A percentile compares a stretch with the other conserved stretches of the same genome.
phyloP scores from a whole-genome alignment of 2,113 vertebrate genomes.

The Chionodraco myersi region DNA sequence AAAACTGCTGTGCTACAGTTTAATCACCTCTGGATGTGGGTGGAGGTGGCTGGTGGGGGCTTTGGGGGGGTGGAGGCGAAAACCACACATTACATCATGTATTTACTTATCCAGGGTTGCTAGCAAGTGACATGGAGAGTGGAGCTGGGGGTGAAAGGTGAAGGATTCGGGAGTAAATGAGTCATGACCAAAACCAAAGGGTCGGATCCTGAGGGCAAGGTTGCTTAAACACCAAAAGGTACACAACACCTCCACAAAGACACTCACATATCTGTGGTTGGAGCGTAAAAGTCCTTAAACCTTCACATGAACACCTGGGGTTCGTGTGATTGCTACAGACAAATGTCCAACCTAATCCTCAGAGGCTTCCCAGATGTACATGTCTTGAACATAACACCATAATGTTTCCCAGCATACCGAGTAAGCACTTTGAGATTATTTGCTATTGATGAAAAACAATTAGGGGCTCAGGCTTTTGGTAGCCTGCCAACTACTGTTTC shows the following conservation, averaged over 20 bases:
- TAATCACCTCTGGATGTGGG: conserved; percentile 66
- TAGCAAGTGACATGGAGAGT: conserved; percentile 64
- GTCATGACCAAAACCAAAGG: conserved; percentile 79
- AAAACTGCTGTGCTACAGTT: conserved; percentile 49
- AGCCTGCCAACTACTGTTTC: conserved; percentile 79
- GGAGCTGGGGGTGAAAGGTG: conserved; percentile 76
- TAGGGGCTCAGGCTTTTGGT: conserved; percentile 74
- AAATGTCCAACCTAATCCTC: conserved; percentile 66
- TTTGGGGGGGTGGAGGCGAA: conserved; percentile 34
- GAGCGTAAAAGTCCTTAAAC: conserved; percentile 38
- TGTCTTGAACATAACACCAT: conserved; percentile 61
- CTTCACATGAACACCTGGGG: conserved; percentile 37
- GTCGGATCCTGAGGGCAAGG: conserved; percentile 58
- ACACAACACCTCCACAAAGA: conserved; percentile 35
- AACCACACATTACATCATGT: conserved; percentile 77
- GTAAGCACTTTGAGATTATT: conserved; percentile 75
- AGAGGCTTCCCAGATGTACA: conserved; percentile 72
- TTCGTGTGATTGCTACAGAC: conserved; percentile 63
- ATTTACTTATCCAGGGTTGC: conserved; percentile 77
- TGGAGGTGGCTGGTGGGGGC: conserved; percentile 37
- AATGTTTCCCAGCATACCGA: conserved; percentile 74
- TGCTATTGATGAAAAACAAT: conserved; percentile 80
- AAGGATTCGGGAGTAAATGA: conserved; percentile 81
- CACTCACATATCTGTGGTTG: conserved; percentile 24
- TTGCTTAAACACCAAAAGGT: conserved; percentile 65